Base-by-base conservation (phyloP, 1,140 invertebrate genomes). In the Bemisia tabaci region DNA sequence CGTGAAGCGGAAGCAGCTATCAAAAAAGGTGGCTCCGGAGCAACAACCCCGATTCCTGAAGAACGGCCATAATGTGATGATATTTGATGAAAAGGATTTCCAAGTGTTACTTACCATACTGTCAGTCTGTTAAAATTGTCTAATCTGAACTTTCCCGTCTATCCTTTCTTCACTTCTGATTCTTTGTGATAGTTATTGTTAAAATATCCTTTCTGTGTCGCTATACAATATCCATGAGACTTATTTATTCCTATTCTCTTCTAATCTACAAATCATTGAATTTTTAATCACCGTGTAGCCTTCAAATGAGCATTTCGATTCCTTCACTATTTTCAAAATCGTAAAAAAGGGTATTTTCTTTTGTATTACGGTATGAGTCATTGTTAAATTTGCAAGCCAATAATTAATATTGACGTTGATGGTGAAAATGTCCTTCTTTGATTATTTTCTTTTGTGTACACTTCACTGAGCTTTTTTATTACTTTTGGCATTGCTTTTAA, bases 11-110 rank as follows among this genome's bases (percentile, higher is more conserved):
- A 80, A 59, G 75, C 72, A 23, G 75, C 76, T 59, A 77, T 77
- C 73, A 83, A 85, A 60, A 82, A 82, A 67, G 82, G 82, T 65
- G 76, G 75, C 64, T 82, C 83, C 64, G 82, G 85, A 59, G 84
- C 82, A 62, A 83, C 86, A 60, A 88, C 87, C 69, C 86, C 88
- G 65, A 84, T 84, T 70, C 64, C 64, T 1, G 33, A 48, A 17
- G 33, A 48, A 48, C 33, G 17, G n/a, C n/a, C n/a, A 9, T 48
- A 48, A 48, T 48, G 33, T 48, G 33, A 48, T 48, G 5, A 48
- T 48, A 48, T 9, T 17, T 48, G 17, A 9, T 48, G 5, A 48
- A 17, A 48, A 48, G 17, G 33, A 48, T 9, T 48, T 5, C 17
- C 17, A 48, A 48, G 33, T 48, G 33, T 48, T 48, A 48, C 33